Base-by-base conservation (phyloP, 35 echinoderm and acorn worm genomes). In the Heliocidaris tuberculata region DNA sequence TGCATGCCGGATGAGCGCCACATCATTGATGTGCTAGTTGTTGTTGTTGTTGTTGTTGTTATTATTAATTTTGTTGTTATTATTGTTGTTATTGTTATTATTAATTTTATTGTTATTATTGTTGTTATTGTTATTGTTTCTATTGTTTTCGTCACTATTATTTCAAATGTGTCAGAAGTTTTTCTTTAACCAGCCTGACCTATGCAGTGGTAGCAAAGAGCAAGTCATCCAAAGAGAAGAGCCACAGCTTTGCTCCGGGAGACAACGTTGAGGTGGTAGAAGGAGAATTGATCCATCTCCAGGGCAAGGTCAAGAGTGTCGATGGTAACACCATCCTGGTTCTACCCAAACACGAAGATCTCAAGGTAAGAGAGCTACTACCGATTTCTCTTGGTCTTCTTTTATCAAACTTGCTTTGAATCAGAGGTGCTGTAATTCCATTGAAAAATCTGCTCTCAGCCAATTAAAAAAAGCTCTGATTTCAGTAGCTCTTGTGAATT, bases 181-280 rank as follows among this genome's bases (percentile, higher is more conserved):
- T 24, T 70, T 70, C 60, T 16, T 70, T 16, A 70, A 70, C 60
- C 60, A 70, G 60, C 24, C 24, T 27, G 17, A 70, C 88, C 12
- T 32, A 0, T 65, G 31, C 93, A 99, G 97, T 97, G 96, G 95
- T 95, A 27, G 93, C 97, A 15, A 70, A 95, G 65, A 96, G 70
- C 31, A 98, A 95, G 86, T 94, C 92, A 16, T 93, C 95, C 31
- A 48, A 88, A 12, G 97, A 97, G 60, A 86, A 94, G 49, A 95
- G 85, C 15, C 98, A 99, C 59, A 97, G 95, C 94, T 99, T 99
- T 95, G 98, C 98, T 47, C 95, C 98, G 13, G 98, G 98, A 48
- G 98, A 99, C 95, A 99, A 95, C 88, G 98, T 99, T 31, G 96
- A 99, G 85, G 98, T 99, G 30, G 94, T 97, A 2, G 98, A 99